A percentile compares a stretch with the other conserved stretches of the same genome.
Evolutionary conservation across 1,140 invertebrate species (phyloP).

Genomic region (Drosophila murphyi): DNA sequence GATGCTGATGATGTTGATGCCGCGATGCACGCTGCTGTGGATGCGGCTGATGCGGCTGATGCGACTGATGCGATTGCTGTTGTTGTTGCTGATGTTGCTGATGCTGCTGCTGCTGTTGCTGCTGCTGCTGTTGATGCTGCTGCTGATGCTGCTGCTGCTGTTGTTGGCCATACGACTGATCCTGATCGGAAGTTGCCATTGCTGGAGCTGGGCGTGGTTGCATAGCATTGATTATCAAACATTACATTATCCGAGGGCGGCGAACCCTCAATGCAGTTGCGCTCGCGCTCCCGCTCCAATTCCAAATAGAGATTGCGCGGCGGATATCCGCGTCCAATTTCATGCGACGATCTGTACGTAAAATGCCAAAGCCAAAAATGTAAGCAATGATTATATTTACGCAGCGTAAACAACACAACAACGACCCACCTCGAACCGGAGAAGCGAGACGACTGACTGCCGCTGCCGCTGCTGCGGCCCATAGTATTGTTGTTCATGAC

Average conservation of each 20-base stretch:
- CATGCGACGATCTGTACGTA: slow-evolving; percentile 86
- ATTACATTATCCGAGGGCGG: slow-evolving; percentile 96
- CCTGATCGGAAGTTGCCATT: slow-evolving; percentile 95
- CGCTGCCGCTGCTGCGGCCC: slow-evolving; percentile 68
- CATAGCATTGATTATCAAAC: slow-evolving; percentile 97
- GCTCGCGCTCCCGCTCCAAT: slow-evolving; percentile 88
- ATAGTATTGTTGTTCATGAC: slow-evolving; percentile 85
- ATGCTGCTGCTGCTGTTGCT: slow-evolving; percentile 75
- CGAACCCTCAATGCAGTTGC: slow-evolving; percentile 90
- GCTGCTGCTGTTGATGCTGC: slow-evolving; percentile 43
- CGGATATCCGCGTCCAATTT: slow-evolving; percentile 86
- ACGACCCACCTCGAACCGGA: slow-evolving; percentile 84
- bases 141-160: slow-evolving; percentile 78
- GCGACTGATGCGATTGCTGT: slow-evolving; percentile 84
- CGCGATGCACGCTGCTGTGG: slow-evolving; percentile 60
- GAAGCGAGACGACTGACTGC: slow-evolving; percentile 85
- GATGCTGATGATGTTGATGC: slow-evolving; percentile 76
- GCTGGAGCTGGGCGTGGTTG: slow-evolving; percentile 95
- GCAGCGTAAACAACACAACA: neutral
- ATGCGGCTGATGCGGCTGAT: slow-evolving; percentile 81
- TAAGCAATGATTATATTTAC: neutral
- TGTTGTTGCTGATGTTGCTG: slow-evolving; percentile 77
- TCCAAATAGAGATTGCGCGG: slow-evolving; percentile 91
- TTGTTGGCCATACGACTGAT: slow-evolving; percentile 89
- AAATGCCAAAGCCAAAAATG: neutral